These are phyloP conservation scores for Procambarus virginalis DNA, from an alignment of 1,140 invertebrate genomes.

Conservation along the genomic window DNA sequence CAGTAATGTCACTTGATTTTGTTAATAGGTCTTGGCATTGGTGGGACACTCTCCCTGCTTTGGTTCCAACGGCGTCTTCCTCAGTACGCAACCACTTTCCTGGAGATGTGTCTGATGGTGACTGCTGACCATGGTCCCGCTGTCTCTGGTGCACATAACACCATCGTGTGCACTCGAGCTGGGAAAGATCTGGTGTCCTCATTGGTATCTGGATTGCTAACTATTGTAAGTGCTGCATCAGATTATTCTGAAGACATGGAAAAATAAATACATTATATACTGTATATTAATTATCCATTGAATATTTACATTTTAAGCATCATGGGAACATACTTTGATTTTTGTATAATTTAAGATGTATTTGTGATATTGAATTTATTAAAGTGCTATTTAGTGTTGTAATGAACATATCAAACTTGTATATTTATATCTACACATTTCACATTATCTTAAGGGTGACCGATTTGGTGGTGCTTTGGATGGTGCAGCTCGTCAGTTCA, in stretches of 20 bases:
- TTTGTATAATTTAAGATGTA: too few relatives aligned
- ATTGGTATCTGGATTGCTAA: slow-evolving; percentile 95
- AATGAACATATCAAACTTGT: too few relatives aligned
- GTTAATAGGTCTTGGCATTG: slow-evolving; percentile 84
- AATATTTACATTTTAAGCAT: too few relatives aligned
- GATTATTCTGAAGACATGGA: not conserved
- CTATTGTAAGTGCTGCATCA: slow-evolving; percentile 86
- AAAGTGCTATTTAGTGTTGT: too few relatives aligned
- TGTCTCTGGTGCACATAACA: slow-evolving; percentile 99
- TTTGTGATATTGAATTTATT: too few relatives aligned
- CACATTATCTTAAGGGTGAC: slow-evolving; percentile 83
- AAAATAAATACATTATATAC: not conserved
- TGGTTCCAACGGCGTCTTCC: slow-evolving; percentile 99
- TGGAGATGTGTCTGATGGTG: slow-evolving; percentile 99
- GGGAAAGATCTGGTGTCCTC: slow-evolving; percentile 99
- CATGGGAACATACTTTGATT: too few relatives aligned
- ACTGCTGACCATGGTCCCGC: slow-evolving; percentile 99
- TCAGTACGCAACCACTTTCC: slow-evolving; percentile 95
- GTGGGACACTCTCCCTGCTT: slow-evolving; percentile 95
- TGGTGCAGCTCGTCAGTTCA: slow-evolving; percentile 96
- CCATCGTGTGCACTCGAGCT: slow-evolving; percentile 98
- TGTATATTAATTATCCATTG: too few relatives aligned
- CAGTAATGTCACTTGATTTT: not conserved
- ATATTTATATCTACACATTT: too few relatives aligned
- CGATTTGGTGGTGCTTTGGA: slow-evolving; percentile 98